Percentiles rank a stretch among this genome's conserved stretches.
These are phyloP conservation scores for Myopa tessellatipennis DNA, from an alignment of 2,888 invertebrate genomes.

Conservation along the genomic window DNA sequence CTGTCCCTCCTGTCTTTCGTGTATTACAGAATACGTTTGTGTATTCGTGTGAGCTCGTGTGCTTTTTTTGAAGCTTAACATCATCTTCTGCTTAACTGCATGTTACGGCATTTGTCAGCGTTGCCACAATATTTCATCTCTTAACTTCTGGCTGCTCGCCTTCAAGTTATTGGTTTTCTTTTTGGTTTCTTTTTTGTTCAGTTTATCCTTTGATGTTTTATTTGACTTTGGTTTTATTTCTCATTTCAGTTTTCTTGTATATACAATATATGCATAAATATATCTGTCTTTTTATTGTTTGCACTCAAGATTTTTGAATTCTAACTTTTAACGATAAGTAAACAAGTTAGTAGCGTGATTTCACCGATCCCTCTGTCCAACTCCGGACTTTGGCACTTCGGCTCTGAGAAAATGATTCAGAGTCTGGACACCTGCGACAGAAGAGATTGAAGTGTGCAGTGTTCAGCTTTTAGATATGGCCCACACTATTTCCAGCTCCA, in stretches of 20 bases:
- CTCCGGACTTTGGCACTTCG: not conserved
- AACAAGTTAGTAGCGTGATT: not conserved
- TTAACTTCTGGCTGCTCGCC: slow-evolving; percentile 4
- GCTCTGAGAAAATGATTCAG: no score
- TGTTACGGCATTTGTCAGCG: slow-evolving; percentile 60
- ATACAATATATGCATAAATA: no score
- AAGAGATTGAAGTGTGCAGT: no score
- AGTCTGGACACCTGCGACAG: no score
- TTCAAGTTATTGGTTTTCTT: not conserved
- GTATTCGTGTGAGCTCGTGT: slow-evolving; percentile 9
- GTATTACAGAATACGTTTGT: not conserved
- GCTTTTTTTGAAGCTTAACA: slow-evolving; percentile 51
- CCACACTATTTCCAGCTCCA: no score
- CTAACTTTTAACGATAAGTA: slow-evolving; percentile 20
- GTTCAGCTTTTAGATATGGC: no score
- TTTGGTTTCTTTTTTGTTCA: slow-evolving; percentile 20
- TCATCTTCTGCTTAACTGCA: slow-evolving; percentile 61
- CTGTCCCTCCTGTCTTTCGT: not conserved
- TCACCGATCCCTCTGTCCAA: not conserved
- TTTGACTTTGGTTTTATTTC: not conserved
- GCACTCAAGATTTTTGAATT: slow-evolving; percentile 20
- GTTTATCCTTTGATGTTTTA: slow-evolving; percentile 13
- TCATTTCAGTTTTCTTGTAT: not conserved
- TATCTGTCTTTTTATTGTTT: slow-evolving; percentile 9
- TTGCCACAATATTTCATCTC: not conserved